phyloP scores from a whole-genome alignment of 2,888 invertebrate genomes.

The Camptogramma bilineatum region DNA sequence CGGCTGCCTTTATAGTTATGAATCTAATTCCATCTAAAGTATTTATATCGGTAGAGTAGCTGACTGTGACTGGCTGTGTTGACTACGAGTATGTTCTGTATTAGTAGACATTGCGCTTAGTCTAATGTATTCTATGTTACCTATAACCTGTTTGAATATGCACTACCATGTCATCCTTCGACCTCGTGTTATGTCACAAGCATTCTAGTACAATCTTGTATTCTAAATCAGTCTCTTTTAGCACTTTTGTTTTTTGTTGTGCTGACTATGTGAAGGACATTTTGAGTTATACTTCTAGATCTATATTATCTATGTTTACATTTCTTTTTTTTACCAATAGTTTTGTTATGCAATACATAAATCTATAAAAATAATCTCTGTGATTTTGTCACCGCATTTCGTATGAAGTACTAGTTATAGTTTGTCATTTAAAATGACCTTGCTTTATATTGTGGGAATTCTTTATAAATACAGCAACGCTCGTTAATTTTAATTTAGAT shows the following conservation, averaged over 20 bases:
- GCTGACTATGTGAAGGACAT: background rate
- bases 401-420: slow-evolving; percentile 38
- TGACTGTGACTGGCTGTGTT: too few species aligned
- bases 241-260: slow-evolving; percentile 2
- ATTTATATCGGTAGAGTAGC: background rate
- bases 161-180: slow-evolving; percentile 52
- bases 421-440: slow-evolving; percentile 56
- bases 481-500: slow-evolving; percentile 69
- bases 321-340: background rate
- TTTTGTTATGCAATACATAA: slow-evolving; percentile 4
- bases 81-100: background rate
- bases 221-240: slow-evolving; percentile 21
- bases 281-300: background rate
- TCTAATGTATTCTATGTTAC: slow-evolving; percentile 15
- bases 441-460: slow-evolving; percentile 76
- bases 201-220: slow-evolving; percentile 39
- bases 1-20: background rate
- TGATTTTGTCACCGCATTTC: slow-evolving; percentile 32
- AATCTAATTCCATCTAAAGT: background rate
- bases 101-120: slow-evolving; percentile 9
- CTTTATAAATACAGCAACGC: slow-evolving; percentile 56
- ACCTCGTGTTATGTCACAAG: slow-evolving; percentile 59
- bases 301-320: background rate
- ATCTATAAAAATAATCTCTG: slow-evolving; percentile 5
- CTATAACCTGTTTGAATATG: slow-evolving; percentile 54